Evolutionary conservation across 1,140 invertebrate species (phyloP).

Genomic region (Pomphorhynchus laevis): DNA sequence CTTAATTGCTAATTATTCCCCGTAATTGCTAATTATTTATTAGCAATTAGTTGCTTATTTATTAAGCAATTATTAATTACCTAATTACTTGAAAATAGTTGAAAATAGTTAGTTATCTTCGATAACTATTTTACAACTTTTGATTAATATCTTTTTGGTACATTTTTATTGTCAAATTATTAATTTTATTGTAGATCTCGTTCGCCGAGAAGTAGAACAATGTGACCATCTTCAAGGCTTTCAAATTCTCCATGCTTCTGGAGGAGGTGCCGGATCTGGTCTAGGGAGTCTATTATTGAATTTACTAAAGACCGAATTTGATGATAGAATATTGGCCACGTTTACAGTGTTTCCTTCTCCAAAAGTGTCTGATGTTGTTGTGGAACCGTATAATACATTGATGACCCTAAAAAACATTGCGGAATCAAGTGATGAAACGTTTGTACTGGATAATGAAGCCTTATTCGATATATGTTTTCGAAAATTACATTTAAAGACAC

Average conservation of each 20-base stretch:
- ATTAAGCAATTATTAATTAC: too few species aligned
- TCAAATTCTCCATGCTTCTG: neutral
- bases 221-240: neutral
- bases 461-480: conserved; percentile 11
- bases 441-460: conserved; percentile 11
- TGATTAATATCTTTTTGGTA: too few species aligned
- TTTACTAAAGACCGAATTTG: neutral
- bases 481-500: conserved; percentile 6
- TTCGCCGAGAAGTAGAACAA: neutral
- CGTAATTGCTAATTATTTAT: too few species aligned
- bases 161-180: too few species aligned
- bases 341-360: neutral
- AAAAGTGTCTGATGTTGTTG: neutral
- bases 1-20: too few species aligned
- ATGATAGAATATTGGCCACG: neutral
- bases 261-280: neutral
- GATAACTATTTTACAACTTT: too few species aligned
- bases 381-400: neutral
- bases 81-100: too few species aligned
- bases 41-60: too few species aligned
- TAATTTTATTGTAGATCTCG: too few species aligned
- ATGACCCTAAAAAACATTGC: too few species aligned
- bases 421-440: conserved; percentile 10
- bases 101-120: too few species aligned
- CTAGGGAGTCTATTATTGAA: neutral